A percentile compares a stretch with the other conserved stretches of the same genome.
Evolutionary conservation across 2,888 invertebrate species (phyloP).

Genomic region (Conops quadrifasciatus): DNA sequence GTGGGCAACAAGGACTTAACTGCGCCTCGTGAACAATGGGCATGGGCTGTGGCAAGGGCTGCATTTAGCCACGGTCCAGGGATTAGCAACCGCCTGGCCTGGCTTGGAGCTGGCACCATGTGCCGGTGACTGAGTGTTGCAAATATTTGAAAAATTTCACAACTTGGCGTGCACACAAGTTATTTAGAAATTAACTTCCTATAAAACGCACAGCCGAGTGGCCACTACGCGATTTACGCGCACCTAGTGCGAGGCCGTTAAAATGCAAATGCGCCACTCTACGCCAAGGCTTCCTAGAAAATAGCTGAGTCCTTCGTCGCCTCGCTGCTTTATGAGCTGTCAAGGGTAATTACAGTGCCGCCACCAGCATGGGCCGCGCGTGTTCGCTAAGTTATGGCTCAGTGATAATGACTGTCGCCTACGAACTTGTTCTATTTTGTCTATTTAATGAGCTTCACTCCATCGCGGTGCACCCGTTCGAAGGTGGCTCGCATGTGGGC

Average conservation of each 20-base stretch:
- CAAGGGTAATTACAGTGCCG: conserved; percentile 19
- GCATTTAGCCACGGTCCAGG: conserved; percentile 27
- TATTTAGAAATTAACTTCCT: conserved; percentile 11
- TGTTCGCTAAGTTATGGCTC: background rate
- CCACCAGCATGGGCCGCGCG: background rate
- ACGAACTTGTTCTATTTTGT: conserved; percentile 20
- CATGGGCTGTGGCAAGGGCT: conserved; percentile 3
- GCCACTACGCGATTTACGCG: conserved; percentile 15
- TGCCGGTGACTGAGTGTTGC: conserved; percentile 15
- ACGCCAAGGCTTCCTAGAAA: conserved; percentile 17
- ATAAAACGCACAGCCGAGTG: conserved; percentile 8
- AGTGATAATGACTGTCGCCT: background rate
- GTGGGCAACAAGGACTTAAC: conserved; percentile 6
- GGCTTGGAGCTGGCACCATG: background rate
- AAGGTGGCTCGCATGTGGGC: background rate
- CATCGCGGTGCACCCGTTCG: background rate
- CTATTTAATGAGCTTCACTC: conserved; percentile 10
- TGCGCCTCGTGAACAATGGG: background rate
- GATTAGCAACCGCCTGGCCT: conserved; percentile 14
- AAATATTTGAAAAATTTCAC: conserved; percentile 19
- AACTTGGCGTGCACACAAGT: background rate
- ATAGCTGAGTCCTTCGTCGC: background rate
- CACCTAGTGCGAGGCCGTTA: conserved; percentile 18
- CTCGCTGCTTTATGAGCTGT: conserved; percentile 27
- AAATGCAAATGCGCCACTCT: conserved; percentile 20